phyloP scores from a whole-genome alignment of 2,797 vertebrate genomes.

The Menidia menidia region DNA sequence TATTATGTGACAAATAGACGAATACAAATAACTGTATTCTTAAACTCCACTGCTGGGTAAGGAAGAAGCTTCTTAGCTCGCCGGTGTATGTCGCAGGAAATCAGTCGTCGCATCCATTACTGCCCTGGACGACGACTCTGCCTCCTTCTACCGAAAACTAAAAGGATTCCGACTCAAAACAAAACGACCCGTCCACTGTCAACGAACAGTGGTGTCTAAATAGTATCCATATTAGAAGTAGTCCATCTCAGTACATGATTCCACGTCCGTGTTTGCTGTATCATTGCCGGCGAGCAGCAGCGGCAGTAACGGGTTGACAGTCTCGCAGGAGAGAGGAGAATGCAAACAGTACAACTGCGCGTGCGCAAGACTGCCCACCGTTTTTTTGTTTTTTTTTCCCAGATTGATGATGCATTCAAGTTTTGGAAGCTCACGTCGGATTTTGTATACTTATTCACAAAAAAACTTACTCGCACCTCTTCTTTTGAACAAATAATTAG shows the following conservation, averaged over 20 bases:
- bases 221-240: constrained; percentile 44
- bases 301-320: constrained; percentile 67
- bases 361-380: constrained; percentile 30
- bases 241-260: constrained; percentile 54
- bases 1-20: background rate
- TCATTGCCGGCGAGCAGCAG: constrained; percentile 77
- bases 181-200: constrained; percentile 5
- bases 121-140: constrained; percentile 55
- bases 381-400: background rate
- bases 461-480: background rate
- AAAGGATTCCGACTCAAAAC: background rate
- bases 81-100: constrained; percentile 73
- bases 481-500: background rate
- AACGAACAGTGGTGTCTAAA: constrained; percentile 3
- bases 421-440: background rate
- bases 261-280: constrained; percentile 78
- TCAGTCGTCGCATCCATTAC: constrained; percentile 72
- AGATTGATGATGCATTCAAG: constrained; percentile 16
- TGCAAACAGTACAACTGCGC: constrained; percentile 59
- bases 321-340: constrained; percentile 51
- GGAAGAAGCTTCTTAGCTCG: constrained; percentile 50
- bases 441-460: background rate
- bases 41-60: constrained; percentile 9
- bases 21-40: background rate
- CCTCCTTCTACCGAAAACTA: constrained; percentile 8